Conservation (phyloP, 2,113 vertebrate species). For the Prinia subflava region DNA sequence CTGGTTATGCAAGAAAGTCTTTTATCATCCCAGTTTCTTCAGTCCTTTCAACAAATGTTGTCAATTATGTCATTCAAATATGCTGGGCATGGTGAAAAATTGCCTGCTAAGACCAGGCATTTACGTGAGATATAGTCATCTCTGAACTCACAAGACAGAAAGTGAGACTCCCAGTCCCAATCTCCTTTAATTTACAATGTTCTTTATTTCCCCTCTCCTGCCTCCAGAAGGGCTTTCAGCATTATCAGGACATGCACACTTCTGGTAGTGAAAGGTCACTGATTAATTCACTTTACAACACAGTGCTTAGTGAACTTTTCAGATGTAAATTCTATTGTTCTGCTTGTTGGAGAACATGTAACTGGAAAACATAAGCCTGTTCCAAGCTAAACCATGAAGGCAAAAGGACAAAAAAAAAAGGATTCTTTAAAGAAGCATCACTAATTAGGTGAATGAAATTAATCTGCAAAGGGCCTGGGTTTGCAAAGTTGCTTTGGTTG, state of each 20-base stretch:
- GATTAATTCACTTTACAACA: slow-evolving; percentile 59
- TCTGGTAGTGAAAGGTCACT: slow-evolving; percentile 50
- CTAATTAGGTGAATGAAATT: slow-evolving; percentile 54
- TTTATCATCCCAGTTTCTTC: not conserved
- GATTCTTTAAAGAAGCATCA: slow-evolving; percentile 46
- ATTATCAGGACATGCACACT: slow-evolving; percentile 33
- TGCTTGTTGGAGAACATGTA: slow-evolving; percentile 54
- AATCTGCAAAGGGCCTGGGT: slow-evolving; percentile 30
- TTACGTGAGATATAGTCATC: slow-evolving; percentile 22
- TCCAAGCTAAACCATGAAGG: slow-evolving; percentile 39
- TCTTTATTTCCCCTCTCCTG: not conserved
- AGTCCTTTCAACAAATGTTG: not conserved
- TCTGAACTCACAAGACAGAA: slow-evolving; percentile 31
- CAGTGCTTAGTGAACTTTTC: slow-evolving; percentile 60
- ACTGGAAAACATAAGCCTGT: slow-evolving; percentile 56
- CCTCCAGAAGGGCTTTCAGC: not conserved
- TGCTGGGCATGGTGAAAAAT: slow-evolving; percentile 12
- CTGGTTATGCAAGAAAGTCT: not conserved
- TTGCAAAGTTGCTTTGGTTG: not conserved
- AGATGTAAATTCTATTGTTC: slow-evolving; percentile 65
- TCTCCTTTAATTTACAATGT: slow-evolving; percentile 40
- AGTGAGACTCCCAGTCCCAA: not conserved
- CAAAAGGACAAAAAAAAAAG: slow-evolving; percentile 9
- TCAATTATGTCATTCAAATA: slow-evolving; percentile 48
- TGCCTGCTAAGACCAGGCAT: not conserved